A percentile compares a stretch with the other conserved stretches of the same genome.
These are phyloP conservation scores for Plotosus lineatus DNA, from an alignment of 2,113 vertebrate species.

Conservation along the genomic window DNA sequence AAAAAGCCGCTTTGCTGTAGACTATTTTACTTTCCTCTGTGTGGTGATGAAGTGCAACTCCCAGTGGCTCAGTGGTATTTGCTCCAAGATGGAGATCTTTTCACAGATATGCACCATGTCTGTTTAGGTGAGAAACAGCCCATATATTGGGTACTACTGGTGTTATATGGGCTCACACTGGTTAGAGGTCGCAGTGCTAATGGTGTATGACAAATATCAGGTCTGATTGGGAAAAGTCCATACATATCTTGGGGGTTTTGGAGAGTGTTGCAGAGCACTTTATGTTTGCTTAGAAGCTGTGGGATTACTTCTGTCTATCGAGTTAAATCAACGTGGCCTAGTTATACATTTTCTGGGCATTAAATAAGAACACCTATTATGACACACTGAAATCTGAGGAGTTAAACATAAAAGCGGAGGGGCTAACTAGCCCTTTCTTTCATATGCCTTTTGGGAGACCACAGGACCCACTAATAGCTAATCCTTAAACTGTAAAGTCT, in stretches of 20 bases:
- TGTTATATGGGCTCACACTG: conserved; percentile 27
- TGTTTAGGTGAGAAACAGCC: conserved; percentile 41
- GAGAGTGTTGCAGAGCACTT: conserved; percentile 5
- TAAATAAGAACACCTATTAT: neutral
- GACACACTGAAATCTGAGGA: neutral
- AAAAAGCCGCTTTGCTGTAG: neutral
- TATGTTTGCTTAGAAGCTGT: conserved; percentile 15
- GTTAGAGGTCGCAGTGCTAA: conserved; percentile 33
- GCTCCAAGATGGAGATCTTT: conserved; percentile 31
- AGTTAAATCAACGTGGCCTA: no score
- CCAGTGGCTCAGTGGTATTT: conserved; percentile 38
- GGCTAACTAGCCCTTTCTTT: conserved; percentile 50
- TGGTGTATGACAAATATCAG: conserved; percentile 41
- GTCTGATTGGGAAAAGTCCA: conserved; percentile 4
- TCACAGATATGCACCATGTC: conserved; percentile 28
- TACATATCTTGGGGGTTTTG: conserved; percentile 23
- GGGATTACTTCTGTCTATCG: neutral
- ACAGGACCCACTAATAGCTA: conserved; percentile 55
- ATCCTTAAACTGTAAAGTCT: conserved; percentile 67
- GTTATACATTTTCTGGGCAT: no score
- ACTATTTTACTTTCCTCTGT: conserved; percentile 16
- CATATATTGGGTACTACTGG: conserved; percentile 37
- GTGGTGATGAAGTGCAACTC: conserved; percentile 33
- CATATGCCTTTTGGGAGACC: conserved; percentile 47
- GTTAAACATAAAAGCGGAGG: conserved; percentile 26